These are phyloP conservation scores for Dromococcyx pavoninus DNA, from an alignment of 2,797 vertebrate genomes.

Conservation along the genomic window DNA sequence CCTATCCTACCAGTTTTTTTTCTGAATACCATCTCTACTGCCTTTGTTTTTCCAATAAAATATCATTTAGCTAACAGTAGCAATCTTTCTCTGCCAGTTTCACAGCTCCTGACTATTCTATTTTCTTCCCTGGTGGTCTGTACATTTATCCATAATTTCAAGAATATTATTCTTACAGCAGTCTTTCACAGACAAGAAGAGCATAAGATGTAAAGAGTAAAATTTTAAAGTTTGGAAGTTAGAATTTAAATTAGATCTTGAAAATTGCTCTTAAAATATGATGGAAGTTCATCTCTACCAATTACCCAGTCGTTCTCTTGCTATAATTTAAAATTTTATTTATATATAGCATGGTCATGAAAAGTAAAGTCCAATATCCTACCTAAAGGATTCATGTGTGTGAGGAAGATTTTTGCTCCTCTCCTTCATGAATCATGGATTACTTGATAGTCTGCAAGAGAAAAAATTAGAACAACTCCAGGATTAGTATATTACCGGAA, in stretches of 20 bases:
- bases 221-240: neutral
- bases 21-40: neutral
- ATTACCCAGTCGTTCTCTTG: neutral
- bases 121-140: neutral
- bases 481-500: neutral
- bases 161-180: neutral
- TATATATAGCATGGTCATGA: neutral
- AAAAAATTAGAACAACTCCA: neutral
- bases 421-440: constrained; percentile 9
- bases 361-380: neutral
- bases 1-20: neutral
- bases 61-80: neutral
- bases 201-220: neutral
- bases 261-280: neutral
- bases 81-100: neutral
- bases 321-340: neutral
- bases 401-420: neutral
- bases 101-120: neutral
- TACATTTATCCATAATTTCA: neutral
- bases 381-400: constrained; percentile 32
- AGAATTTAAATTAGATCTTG: neutral
- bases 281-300: neutral
- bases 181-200: neutral
- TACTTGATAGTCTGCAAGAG: constrained; percentile 24
- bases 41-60: neutral